Conservation (phyloP, 2,113 vertebrate species). For the Morone chrysops region DNA sequence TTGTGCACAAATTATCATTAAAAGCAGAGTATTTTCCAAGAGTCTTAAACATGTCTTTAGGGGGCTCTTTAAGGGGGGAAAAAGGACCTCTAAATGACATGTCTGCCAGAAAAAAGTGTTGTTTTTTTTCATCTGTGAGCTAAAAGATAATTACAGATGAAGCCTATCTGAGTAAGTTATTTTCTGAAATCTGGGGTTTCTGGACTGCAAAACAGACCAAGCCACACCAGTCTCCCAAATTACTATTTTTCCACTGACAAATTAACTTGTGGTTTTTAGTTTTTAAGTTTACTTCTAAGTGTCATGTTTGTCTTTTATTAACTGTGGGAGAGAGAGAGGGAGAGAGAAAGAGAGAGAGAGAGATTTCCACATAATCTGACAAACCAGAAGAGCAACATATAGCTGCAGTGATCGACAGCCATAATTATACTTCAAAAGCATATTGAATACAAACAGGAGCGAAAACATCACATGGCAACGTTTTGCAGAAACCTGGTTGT, state of each 20-base stretch:
- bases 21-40: background rate
- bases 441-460: background rate
- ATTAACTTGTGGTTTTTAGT: constrained; percentile 37
- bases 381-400: constrained; percentile 62
- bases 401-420: background rate
- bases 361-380: constrained; percentile 6
- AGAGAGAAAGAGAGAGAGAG: background rate
- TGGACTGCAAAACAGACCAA: constrained; percentile 30
- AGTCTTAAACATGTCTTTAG: background rate
- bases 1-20: background rate
- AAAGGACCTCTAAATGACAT: constrained; percentile 12
- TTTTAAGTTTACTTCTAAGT: background rate
- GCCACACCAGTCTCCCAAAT: constrained; percentile 49
- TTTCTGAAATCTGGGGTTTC: constrained; percentile 65
- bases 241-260: constrained; percentile 40
- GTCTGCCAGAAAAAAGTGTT: constrained; percentile 14
- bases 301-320: constrained; percentile 10
- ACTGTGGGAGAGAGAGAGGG: background rate
- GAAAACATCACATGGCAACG: background rate
- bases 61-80: background rate
- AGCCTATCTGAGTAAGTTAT: constrained; percentile 43
- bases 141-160: constrained; percentile 69
- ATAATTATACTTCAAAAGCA: background rate
- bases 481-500: background rate
- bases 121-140: constrained; percentile 44